phyloP scores from a whole-genome alignment of 2,888 invertebrate genomes.

The Bellardia pandia region DNA sequence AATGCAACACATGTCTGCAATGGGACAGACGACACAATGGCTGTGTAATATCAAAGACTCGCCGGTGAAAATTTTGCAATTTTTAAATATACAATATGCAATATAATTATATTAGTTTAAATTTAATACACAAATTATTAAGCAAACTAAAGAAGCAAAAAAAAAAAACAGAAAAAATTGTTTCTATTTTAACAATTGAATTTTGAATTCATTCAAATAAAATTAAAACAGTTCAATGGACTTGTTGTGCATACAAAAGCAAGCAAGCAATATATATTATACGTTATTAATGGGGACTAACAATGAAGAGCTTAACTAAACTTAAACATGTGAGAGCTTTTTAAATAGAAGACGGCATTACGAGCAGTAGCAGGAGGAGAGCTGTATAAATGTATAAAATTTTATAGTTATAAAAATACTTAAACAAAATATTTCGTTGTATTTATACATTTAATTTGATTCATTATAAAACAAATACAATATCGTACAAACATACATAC shows the following conservation, averaged over 20 bases:
- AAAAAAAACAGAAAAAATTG: constrained; percentile 1
- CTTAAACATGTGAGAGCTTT: constrained; percentile 15
- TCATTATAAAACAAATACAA: constrained; percentile 17
- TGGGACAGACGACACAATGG: neutral
- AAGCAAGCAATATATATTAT: neutral
- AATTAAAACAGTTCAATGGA: constrained; percentile 65
- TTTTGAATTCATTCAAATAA: constrained; percentile 65
- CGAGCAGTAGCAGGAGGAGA: too few species aligned
- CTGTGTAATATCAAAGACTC: neutral
- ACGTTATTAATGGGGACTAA: constrained; percentile 29
- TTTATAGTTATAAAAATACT: constrained; percentile 30
- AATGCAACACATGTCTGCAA: constrained; percentile 5
- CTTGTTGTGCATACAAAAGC: constrained; percentile 41
- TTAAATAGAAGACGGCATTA: too few species aligned
- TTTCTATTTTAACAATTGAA: constrained; percentile 54
- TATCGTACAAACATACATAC: constrained; percentile 4
- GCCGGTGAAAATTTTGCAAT: constrained; percentile 14
- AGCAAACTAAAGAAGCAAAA: neutral
- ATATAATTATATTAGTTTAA: neutral
- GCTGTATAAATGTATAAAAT: neutral
- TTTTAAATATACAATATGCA: constrained; percentile 8
- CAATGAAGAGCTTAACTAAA: constrained; percentile 36
- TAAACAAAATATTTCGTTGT: neutral
- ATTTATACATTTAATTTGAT: constrained; percentile 46
- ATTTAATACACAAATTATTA: constrained; percentile 49